Conservation (phyloP, 2,797 vertebrate genomes). For the Alfaro cultratus region DNA sequence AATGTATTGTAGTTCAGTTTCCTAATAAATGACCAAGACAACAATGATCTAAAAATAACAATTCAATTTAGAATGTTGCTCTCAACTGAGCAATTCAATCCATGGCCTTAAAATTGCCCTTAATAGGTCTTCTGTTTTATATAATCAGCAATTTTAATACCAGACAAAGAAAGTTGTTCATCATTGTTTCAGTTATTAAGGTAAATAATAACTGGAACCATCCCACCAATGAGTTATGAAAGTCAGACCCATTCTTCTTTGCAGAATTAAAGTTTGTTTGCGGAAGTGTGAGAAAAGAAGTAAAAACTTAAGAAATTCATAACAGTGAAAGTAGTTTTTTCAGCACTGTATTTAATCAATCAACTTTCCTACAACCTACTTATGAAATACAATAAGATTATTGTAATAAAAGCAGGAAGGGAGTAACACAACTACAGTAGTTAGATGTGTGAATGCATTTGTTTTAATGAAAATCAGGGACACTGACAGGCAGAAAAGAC, state of each 20-base stretch:
- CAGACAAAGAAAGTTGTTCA: not conserved
- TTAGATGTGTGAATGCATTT: constrained; percentile 15
- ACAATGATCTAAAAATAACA: too few relatives aligned
- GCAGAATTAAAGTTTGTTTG: not conserved
- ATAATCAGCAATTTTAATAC: too few relatives aligned
- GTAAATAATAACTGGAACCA: not conserved
- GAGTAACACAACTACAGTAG: not conserved
- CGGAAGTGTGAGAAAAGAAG: not conserved
- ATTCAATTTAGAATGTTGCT: too few relatives aligned
- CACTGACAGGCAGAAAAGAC: constrained; percentile 8
- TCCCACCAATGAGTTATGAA: not conserved
- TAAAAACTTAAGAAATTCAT: not conserved
- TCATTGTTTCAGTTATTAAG: not conserved
- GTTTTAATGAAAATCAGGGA: constrained; percentile 20
- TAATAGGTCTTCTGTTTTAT: not conserved
- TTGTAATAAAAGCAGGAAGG: constrained; percentile 9
- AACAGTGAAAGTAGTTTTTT: not conserved
- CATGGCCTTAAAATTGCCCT: not conserved
- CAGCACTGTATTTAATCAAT: not conserved
- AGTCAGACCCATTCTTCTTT: not conserved
- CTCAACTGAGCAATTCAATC: not conserved
- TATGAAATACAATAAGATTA: not conserved
- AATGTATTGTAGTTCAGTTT: not conserved
- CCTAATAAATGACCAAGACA: not conserved
- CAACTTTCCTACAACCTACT: not conserved